A percentile compares a stretch with the other conserved stretches of the same genome.
phyloP scores from a whole-genome alignment of 2,888 invertebrate genomes.

The Alcis repandata region DNA sequence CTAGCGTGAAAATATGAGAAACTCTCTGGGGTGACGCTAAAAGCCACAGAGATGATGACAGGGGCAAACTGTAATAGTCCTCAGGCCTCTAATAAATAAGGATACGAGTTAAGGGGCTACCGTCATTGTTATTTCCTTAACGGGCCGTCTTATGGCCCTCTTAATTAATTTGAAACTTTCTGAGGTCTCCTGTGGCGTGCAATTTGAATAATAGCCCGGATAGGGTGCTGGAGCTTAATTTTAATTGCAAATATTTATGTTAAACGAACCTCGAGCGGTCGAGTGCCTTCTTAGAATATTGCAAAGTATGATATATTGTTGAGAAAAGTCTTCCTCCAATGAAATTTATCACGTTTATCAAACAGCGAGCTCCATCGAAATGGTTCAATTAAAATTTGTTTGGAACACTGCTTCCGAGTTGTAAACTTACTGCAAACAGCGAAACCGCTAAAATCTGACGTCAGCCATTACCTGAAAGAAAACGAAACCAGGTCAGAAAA shows the following conservation, averaged over 20 bases:
- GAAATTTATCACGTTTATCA: slow-evolving; percentile 51
- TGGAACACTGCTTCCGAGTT: slow-evolving; percentile 5
- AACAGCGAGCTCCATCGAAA: slow-evolving; percentile 17
- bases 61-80: slow-evolving; percentile 69
- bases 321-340: slow-evolving; percentile 58
- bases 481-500: slow-evolving; percentile 43
- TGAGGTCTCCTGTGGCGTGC: slow-evolving; percentile 84
- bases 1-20: slow-evolving; percentile 62
- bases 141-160: slow-evolving; percentile 85
- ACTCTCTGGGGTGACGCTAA: slow-evolving; percentile 57
- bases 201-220: slow-evolving; percentile 85
- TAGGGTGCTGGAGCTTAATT: slow-evolving; percentile 83
- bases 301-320: slow-evolving; percentile 78
- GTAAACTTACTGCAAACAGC: slow-evolving; percentile 44
- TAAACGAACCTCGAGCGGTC: slow-evolving; percentile 72
- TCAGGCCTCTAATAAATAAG: slow-evolving; percentile 79
- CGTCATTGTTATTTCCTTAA: slow-evolving; percentile 85
- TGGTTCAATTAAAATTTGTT: slow-evolving; percentile 17
- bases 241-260: slow-evolving; percentile 87
- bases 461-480: slow-evolving; percentile 52
- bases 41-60: slow-evolving; percentile 74
- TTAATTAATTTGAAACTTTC: slow-evolving; percentile 87
- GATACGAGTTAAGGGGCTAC: slow-evolving; percentile 70
- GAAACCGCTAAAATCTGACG: slow-evolving; percentile 34
- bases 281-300: slow-evolving; percentile 69